Evolutionary conservation across 2,113 vertebrate genomes (phyloP).

Genomic region (Manacus vitellinus): DNA sequence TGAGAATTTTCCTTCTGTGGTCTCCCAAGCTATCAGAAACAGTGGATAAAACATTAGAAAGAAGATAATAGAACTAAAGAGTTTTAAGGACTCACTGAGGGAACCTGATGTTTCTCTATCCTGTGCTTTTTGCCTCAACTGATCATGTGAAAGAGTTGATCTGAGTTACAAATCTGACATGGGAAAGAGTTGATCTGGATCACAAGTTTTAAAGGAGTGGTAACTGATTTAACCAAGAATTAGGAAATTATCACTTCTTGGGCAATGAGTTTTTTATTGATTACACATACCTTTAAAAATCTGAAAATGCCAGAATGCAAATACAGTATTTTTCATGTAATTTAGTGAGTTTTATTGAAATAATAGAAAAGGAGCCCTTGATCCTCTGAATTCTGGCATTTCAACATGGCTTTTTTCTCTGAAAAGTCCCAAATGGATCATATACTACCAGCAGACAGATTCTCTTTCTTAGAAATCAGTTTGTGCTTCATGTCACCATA

Average conservation of each 20-base stretch:
- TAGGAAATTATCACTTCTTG: neutral
- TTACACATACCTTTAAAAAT: neutral
- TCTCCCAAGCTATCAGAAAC: slow-evolving; percentile 39
- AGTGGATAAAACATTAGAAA: neutral
- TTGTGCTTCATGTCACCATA: neutral
- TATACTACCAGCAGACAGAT: neutral
- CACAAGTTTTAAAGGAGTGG: neutral
- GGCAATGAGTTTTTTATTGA: neutral
- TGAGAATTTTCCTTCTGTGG: slow-evolving; percentile 42
- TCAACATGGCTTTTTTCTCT: neutral
- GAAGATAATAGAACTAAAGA: neutral
- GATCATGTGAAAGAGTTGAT: neutral
- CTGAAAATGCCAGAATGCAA: neutral
- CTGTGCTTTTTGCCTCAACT: neutral
- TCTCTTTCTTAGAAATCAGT: neutral
- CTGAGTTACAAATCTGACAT: neutral
- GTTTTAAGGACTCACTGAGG: neutral
- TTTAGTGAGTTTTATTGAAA: neutral
- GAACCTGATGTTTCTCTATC: neutral
- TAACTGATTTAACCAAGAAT: neutral
- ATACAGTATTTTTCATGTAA: neutral
- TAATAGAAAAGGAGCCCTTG: neutral
- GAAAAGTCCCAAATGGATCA: neutral
- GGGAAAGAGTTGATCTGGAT: neutral
- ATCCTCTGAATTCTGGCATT: neutral